These are phyloP conservation scores for Trissoscelio sp. DNA, from an alignment of 2,888 invertebrate species.

Conservation along the genomic window DNA sequence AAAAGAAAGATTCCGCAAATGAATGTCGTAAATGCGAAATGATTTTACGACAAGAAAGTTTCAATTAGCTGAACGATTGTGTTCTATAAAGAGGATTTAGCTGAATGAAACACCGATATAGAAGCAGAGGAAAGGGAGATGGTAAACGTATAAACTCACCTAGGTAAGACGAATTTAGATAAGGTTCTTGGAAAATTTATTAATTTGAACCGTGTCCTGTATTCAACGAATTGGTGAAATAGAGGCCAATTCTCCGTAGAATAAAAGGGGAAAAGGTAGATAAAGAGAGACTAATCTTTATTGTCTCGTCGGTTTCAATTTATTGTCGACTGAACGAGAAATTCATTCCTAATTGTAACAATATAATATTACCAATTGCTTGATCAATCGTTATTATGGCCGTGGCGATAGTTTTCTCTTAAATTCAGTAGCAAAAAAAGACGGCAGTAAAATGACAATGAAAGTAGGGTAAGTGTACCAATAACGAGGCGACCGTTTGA, in stretches of 20 bases:
- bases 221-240: slow-evolving; percentile 1
- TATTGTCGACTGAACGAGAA: slow-evolving; percentile 3
- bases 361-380: slow-evolving; percentile 22
- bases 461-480: slow-evolving; percentile 38
- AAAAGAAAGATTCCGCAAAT: background rate
- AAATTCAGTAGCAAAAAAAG: slow-evolving; percentile 20
- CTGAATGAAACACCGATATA: slow-evolving; percentile 8
- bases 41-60: slow-evolving; percentile 22
- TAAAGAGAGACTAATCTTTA: slow-evolving; percentile 15
- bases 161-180: slow-evolving; percentile 29
- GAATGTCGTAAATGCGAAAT: slow-evolving; percentile 4
- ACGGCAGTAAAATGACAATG: slow-evolving; percentile 18
- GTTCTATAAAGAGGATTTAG: slow-evolving; percentile 6
- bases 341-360: slow-evolving; percentile 10
- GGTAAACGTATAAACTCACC: slow-evolving; percentile 13
- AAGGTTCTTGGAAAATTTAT: slow-evolving; percentile 23
- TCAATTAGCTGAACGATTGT: slow-evolving; percentile 14
- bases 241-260: background rate
- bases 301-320: slow-evolving; percentile 8
- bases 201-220: slow-evolving; percentile 12
- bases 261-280: background rate
- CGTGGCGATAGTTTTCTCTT: slow-evolving; percentile 34
- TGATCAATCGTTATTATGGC: slow-evolving; percentile 11
- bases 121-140: background rate
- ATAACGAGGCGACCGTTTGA: slow-evolving; percentile 1